A percentile compares a stretch with the other conserved stretches of the same genome.
Conservation (phyloP, 2,113 vertebrate genomes). For the Xenopus tropicalis region UCB_Xtro_10.0 CM004450.2:65241501-65242000, state of each 20-base stretch:
- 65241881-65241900: conserved; percentile 59
- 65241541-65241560: too few species aligned
- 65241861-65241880: conserved; percentile 58
- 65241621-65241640: too few species aligned
- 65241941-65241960: conserved; percentile 60
- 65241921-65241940: conserved; percentile 60
- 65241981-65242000: conserved; percentile 61
- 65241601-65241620: too few species aligned
- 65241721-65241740: too few species aligned
- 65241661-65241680: too few species aligned
- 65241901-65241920: conserved; percentile 54
- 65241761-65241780: conserved; percentile 50
- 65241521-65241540: too few species aligned
- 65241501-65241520: too few species aligned
- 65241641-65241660: too few species aligned
- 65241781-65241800: conserved; percentile 40
- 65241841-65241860: conserved; percentile 57
- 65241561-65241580: too few species aligned
- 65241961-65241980: conserved; percentile 53
- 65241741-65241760: conserved; percentile 33
- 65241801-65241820: conserved; percentile 54
- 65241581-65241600: too few species aligned
- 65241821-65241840: conserved; percentile 56
- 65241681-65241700: too few species aligned
- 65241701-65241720: too few species aligned